Base-by-base conservation (phyloP, 2,888 invertebrate genomes). In the Perizoma flavofasciatum region DNA sequence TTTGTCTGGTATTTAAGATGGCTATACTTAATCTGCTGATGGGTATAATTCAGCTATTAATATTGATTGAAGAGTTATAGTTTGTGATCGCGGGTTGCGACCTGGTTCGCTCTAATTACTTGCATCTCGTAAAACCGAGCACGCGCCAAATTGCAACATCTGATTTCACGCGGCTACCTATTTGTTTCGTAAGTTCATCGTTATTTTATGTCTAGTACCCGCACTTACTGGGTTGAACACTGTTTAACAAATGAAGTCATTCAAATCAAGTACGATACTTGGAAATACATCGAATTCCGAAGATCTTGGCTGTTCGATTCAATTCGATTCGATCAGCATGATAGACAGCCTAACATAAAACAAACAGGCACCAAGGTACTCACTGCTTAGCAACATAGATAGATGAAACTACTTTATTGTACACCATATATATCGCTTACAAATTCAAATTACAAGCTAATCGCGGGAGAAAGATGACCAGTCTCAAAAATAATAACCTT, bases 101-200 rank as follows among this genome's bases (percentile, higher is more conserved):
- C 65, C 65, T 59, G 59, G 61, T 65, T 60, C 51, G 72, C 66
- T 73, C 74, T 81, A 83, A 83, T 83, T 82, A 83, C 71, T 63
- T 64, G 70, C 72, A 70, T 74, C 73, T 79, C 75, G 74, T 81
- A 78, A 82, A 81, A 72, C 69, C 64, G 68, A 67, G 79, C 81
- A 83, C 82, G 77, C 69, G 82, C 75, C 72, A 67, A 67, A 71
- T 82, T 78, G 73, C 78, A 67, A 71, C 70, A 79, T 71, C 61
- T 71, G 57, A 69, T 71, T 75, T 71, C 65, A 67, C 68, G 64
- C 68, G 51, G 59, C 60, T 63, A 68, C 67, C 65, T 61, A 67
- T 61, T 40, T 49, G 68, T 78, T 70, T 67, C 62, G 69, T 63
- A 70, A 71, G 48, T 32, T 33, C 48, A 48, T 58, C 58, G 65